Conservation (phyloP, 1,140 invertebrate species). For the Drosophila nasuta region DNA sequence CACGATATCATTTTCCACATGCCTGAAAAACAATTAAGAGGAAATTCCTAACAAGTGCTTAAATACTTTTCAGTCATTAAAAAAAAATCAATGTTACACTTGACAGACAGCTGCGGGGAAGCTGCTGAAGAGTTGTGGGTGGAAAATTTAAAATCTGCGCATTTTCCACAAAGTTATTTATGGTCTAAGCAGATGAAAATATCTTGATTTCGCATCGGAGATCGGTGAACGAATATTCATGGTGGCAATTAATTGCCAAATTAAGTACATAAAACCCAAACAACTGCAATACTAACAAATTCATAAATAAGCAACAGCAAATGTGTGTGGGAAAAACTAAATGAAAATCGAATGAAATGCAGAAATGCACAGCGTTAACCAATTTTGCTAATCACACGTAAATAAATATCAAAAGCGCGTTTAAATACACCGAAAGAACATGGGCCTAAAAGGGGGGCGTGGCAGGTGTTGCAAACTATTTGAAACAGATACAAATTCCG, state of each 20-base stretch:
- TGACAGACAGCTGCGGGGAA: conserved; percentile 53
- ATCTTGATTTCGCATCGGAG: conserved; percentile 10
- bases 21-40: conserved; percentile 46
- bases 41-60: conserved; percentile 47
- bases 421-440: conserved; percentile 51
- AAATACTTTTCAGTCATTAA: conserved; percentile 53
- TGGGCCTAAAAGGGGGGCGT: not conserved
- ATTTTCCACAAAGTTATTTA: conserved; percentile 47
- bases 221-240: not conserved
- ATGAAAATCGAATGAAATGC: conserved; percentile 51
- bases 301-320: conserved; percentile 43
- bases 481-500: conserved; percentile 78
- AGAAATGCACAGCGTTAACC: conserved; percentile 40
- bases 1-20: conserved; percentile 48
- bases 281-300: conserved; percentile 30
- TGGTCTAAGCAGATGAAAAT: conserved; percentile 52
- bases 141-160: conserved; percentile 34
- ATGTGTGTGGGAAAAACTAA: conserved; percentile 15
- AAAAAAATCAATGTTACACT: conserved; percentile 41
- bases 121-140: not conserved
- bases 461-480: conserved; percentile 55
- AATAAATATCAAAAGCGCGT: conserved; percentile 77
- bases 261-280: conserved; percentile 37
- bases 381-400: conserved; percentile 66
- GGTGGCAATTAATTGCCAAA: conserved; percentile 62